Conservation (phyloP, 2,888 invertebrate genomes). For the Drosophila ustulata region DNA sequence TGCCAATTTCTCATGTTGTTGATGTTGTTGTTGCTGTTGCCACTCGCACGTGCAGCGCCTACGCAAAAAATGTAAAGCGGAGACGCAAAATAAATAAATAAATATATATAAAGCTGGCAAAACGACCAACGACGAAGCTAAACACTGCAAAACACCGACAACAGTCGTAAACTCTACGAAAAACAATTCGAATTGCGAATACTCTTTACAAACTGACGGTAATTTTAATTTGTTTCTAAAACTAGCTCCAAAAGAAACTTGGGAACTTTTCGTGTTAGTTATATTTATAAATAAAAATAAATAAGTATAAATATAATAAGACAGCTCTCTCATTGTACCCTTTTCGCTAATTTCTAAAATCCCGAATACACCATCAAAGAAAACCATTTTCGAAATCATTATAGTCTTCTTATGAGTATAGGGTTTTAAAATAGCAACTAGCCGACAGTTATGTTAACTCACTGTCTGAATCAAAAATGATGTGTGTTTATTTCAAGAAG, state of each 20-base stretch:
- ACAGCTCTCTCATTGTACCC: too few species aligned
- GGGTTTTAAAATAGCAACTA: not conserved
- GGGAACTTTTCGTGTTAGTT: too few species aligned
- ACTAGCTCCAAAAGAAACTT: too few species aligned
- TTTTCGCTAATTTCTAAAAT: too few species aligned
- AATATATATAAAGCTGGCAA: slow-evolving; percentile 22
- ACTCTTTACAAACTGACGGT: not conserved
- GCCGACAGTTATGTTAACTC: not conserved
- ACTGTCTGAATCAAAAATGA: not conserved
- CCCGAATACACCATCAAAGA: not conserved
- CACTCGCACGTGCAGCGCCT: slow-evolving; percentile 71
- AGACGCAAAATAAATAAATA: slow-evolving; percentile 25
- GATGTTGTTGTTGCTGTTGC: slow-evolving; percentile 26
- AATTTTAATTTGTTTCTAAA: too few species aligned
- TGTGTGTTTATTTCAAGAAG: not conserved
- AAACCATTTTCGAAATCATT: not conserved
- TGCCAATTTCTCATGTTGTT: slow-evolving; percentile 21
- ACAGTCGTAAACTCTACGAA: not conserved
- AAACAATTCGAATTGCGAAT: not conserved
- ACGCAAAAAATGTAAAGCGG: slow-evolving; percentile 53
- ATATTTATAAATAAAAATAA: too few species aligned
- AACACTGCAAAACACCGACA: slow-evolving; percentile 15
- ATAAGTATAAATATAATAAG: too few species aligned
- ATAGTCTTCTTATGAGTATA: not conserved
- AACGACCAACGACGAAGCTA: slow-evolving; percentile 19